Conservation (phyloP, 2,888 invertebrate species). For the Trachelus stipa region DNA sequence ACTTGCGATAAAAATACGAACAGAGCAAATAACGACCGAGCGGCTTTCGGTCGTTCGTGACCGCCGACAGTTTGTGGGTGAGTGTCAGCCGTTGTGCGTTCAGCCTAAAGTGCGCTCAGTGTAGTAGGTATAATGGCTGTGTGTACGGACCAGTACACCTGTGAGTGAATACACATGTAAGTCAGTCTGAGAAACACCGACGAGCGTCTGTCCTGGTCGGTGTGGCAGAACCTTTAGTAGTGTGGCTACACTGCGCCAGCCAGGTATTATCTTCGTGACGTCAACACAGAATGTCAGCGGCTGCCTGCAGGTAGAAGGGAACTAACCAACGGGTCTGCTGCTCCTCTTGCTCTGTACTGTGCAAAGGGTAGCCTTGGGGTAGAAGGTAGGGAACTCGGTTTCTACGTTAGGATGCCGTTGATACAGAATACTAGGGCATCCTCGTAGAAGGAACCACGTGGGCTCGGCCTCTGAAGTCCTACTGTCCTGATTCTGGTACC, state of each 20-base stretch:
- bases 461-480: background rate
- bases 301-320: slow-evolving; percentile 20
- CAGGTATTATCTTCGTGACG: slow-evolving; percentile 32
- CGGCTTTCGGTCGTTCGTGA: slow-evolving; percentile 4
- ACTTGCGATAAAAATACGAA: background rate
- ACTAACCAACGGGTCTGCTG: slow-evolving; percentile 10
- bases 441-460: background rate
- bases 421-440: background rate
- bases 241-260: slow-evolving; percentile 10
- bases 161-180: background rate
- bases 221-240: background rate
- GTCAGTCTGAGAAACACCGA: background rate
- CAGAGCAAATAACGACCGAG: background rate
- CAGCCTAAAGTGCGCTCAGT: slow-evolving; percentile 16
- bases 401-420: background rate
- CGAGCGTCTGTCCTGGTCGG: background rate
- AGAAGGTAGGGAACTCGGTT: background rate
- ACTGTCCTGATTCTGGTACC: background rate
- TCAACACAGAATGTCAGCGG: slow-evolving; percentile 31
- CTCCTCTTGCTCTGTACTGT: slow-evolving; percentile 3
- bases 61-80: slow-evolving; percentile 34
- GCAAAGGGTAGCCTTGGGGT: slow-evolving; percentile 4
- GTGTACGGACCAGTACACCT: background rate
- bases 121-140: slow-evolving; percentile 3
- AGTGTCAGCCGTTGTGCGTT: slow-evolving; percentile 30